Evolutionary conservation across 2,113 vertebrate species (phyloP), one percentile per base, ranked within the genome.

Genomic region (Herpetotheres cachinnans): DNA sequence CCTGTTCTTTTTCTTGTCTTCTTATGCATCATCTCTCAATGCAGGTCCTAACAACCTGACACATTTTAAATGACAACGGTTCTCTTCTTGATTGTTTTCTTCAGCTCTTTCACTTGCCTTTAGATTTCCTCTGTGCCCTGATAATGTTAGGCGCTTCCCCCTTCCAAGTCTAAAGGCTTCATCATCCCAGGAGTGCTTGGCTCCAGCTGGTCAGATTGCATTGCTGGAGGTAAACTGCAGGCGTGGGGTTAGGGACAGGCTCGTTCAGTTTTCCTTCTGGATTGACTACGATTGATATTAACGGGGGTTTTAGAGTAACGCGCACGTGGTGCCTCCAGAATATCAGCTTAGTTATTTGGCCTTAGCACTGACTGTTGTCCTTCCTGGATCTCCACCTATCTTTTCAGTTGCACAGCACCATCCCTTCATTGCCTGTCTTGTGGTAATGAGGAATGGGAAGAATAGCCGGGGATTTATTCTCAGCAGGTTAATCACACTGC

Each of bases 401-500:
- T 78, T 78, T 50, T 36, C 42, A 55, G 19, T 55, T 87, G 26
- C 46, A 16, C 15, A 54, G 67, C 42, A 62, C 56, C 27, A 38
- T 69, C n/a, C 36, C 40, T 65, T 69, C 29, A 3, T 44, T 50
- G 20, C 62, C 65, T 72, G 46, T 38, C 36, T 42, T 36, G 40
- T 44, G 40, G 36, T 79, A 72, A 65, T 65, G 83, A 76, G 44
- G 67, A 92, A 34, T n/a, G 46, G 29, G 56, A 82, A 72, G 76
- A 90, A 83, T 32, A 92, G 69, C 50, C 47, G 58, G 65, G 79
- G 77, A 81, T 94, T 66, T 89, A 63, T 47, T 82, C 86, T 87
- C 56, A 46, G 77, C 80, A 65, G 77, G 82, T 94, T 85, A 91
- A 95, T 93, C 59, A 74, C 80, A 89, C 73, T 95, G 91, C 93